Percentiles rank a stretch among this genome's conserved stretches.
Evolutionary conservation across 2,888 invertebrate species (phyloP).

Genomic region (Tenthredo amoena): DNA sequence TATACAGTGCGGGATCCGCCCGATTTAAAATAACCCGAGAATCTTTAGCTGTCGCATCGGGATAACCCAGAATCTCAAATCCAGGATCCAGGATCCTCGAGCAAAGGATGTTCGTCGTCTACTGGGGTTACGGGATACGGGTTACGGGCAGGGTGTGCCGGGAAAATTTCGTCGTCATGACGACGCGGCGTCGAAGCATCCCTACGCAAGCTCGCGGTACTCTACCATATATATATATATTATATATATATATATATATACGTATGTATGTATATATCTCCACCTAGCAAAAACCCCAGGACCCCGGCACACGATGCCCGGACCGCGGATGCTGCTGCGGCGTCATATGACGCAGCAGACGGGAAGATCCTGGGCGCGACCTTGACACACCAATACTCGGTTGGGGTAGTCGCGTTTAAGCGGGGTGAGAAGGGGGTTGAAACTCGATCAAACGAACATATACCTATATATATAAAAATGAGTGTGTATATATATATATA

Average conservation of each 20-base stretch:
- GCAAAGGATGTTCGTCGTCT: slow-evolving; percentile 42
- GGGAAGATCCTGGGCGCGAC: slow-evolving; percentile 45
- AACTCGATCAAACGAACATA: slow-evolving; percentile 2
- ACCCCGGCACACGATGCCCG: slow-evolving; percentile 6
- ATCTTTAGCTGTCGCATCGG: not conserved
- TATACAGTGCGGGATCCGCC: not conserved
- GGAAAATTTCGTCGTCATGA: slow-evolving; percentile 42
- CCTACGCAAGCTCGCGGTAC: slow-evolving; percentile 37
- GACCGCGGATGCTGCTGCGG: slow-evolving; percentile 32
- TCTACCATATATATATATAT: no score
- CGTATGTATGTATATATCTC: not conserved
- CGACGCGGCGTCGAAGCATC: slow-evolving; percentile 45
- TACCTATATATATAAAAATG: not conserved
- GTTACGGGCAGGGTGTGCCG: slow-evolving; percentile 47
- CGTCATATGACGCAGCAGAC: slow-evolving; percentile 37
- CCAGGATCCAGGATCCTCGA: slow-evolving; percentile 16
- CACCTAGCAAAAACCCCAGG: slow-evolving; percentile 23
- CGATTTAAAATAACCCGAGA: not conserved
- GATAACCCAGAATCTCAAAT: not conserved
- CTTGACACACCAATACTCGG: slow-evolving; percentile 42
- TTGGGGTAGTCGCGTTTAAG: slow-evolving; percentile 30
- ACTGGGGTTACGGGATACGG: slow-evolving; percentile 16
- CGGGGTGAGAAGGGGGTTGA: not conserved
- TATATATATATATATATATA: not conserved
- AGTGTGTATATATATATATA: no score